phyloP scores from a whole-genome alignment of 2,888 invertebrate species.

The Torymus aiolomorphi region DNA sequence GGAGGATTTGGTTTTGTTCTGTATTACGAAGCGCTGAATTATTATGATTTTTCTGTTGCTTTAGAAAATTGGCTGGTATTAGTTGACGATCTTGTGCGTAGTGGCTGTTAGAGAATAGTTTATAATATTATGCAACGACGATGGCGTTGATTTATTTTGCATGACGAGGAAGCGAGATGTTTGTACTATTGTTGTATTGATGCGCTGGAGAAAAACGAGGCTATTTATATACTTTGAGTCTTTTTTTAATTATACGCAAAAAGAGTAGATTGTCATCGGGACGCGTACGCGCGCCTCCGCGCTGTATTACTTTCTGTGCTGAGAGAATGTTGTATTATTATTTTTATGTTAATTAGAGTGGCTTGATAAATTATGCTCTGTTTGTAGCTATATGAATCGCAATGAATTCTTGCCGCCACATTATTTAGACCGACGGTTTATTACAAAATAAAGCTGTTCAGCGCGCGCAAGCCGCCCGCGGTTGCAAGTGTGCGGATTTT shows the following conservation, averaged over 20 bases:
- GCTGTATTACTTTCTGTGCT: background rate
- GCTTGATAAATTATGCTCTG: background rate
- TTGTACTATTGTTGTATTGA: too few species aligned
- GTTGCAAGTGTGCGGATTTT: background rate
- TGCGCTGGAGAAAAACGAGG: too few species aligned
- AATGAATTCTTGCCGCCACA: conserved; percentile 14
- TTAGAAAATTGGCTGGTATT: conserved; percentile 23
- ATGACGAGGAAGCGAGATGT: background rate
- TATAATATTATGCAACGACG: background rate
- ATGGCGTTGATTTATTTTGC: conserved; percentile 22
- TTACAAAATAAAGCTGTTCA: conserved; percentile 25
- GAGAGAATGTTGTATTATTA: conserved; percentile 10
- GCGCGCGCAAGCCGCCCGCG: background rate
- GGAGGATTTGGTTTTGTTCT: too few species aligned
- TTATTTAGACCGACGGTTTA: conserved; percentile 21
- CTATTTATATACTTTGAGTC: too few species aligned
- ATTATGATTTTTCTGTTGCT: conserved; percentile 28
- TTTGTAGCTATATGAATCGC: background rate
- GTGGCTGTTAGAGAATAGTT: background rate
- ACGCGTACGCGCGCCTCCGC: background rate
- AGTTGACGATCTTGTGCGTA: conserved; percentile 21
- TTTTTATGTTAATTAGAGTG: conserved; percentile 16
- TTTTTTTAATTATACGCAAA: background rate
- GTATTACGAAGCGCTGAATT: background rate
- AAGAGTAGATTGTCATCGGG: conserved; percentile 12